Evolutionary conservation across 2,888 invertebrate genomes (phyloP).

Genomic region (Aspidiotus destructor): DNA sequence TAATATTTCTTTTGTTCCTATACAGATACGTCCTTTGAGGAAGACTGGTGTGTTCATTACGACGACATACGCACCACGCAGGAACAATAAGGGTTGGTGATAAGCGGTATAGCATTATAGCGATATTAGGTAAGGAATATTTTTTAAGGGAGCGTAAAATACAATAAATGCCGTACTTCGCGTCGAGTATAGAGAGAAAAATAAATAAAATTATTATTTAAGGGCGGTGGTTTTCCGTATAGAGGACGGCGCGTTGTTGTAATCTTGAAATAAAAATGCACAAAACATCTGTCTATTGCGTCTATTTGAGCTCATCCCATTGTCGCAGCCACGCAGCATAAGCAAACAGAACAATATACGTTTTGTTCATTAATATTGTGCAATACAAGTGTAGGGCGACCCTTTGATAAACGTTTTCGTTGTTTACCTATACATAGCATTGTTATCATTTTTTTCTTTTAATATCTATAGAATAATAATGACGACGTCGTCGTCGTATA

Average conservation of each 20-base stretch:
- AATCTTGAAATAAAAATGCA: slow-evolving; percentile 18
- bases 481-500: slow-evolving; percentile 2
- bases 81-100: slow-evolving; percentile 5
- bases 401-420: slow-evolving; percentile 17
- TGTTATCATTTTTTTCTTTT: slow-evolving; percentile 19
- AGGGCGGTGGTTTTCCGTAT: slow-evolving; percentile 2
- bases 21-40: no score
- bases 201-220: not conserved
- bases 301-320: slow-evolving; percentile 23
- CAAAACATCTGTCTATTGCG: slow-evolving; percentile 25
- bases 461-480: slow-evolving; percentile 12
- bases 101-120: not conserved
- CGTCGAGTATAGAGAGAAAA: no score
- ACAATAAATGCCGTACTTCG: no score
- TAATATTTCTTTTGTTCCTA: no score
- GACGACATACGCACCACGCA: not conserved
- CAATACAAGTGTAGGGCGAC: slow-evolving; percentile 26
- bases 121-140: slow-evolving; percentile 23
- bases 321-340: slow-evolving; percentile 13
- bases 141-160: not conserved
- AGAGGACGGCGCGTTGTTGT: slow-evolving; percentile 1
- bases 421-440: slow-evolving; percentile 25
- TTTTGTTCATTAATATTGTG: slow-evolving; percentile 31
- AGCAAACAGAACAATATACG: slow-evolving; percentile 27
- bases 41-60: no score